Conservation (phyloP, 2,888 invertebrate species). For the Cyclophora punctaria region DNA sequence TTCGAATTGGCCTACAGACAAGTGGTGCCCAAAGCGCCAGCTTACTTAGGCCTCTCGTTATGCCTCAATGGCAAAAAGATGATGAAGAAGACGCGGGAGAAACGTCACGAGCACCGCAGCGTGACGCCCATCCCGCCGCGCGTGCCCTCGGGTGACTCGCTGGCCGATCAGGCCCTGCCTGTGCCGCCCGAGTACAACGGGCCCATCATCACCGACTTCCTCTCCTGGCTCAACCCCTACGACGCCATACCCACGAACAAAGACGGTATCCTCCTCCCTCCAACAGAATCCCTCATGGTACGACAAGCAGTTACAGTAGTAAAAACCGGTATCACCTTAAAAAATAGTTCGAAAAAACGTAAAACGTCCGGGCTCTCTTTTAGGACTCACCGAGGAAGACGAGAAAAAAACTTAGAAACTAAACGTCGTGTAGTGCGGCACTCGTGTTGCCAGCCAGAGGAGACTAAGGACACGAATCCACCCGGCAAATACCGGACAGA, state of each 20-base stretch:
- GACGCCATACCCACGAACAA: constrained; percentile 53
- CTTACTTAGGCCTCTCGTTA: constrained; percentile 84
- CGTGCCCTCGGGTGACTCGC: constrained; percentile 40
- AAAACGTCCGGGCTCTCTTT: constrained; percentile 67
- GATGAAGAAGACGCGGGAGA: constrained; percentile 61
- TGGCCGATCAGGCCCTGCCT: constrained; percentile 40
- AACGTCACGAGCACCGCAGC: constrained; percentile 52
- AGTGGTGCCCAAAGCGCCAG: constrained; percentile 83
- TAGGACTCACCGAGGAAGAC: constrained; percentile 64
- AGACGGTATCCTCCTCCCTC: constrained; percentile 48
- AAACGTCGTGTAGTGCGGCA: constrained; percentile 57
- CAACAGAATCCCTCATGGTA: constrained; percentile 61
- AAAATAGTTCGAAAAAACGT: constrained; percentile 62
- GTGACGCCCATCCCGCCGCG: constrained; percentile 39
- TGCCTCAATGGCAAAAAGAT: constrained; percentile 80
- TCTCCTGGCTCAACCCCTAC: constrained; percentile 78
- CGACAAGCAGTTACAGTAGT: constrained; percentile 66
- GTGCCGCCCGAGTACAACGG: constrained; percentile 74
- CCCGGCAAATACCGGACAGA: constrained; percentile 58
- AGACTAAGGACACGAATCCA: constrained; percentile 24
- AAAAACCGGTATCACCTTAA: constrained; percentile 55
- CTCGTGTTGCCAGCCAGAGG: constrained; percentile 59
- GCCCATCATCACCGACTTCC: constrained; percentile 80
- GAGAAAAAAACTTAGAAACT: constrained; percentile 62
- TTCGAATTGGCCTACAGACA: constrained; percentile 89